Evolutionary conservation across 2,113 vertebrate genomes (phyloP).

Genomic region (Sitta europaea): DNA sequence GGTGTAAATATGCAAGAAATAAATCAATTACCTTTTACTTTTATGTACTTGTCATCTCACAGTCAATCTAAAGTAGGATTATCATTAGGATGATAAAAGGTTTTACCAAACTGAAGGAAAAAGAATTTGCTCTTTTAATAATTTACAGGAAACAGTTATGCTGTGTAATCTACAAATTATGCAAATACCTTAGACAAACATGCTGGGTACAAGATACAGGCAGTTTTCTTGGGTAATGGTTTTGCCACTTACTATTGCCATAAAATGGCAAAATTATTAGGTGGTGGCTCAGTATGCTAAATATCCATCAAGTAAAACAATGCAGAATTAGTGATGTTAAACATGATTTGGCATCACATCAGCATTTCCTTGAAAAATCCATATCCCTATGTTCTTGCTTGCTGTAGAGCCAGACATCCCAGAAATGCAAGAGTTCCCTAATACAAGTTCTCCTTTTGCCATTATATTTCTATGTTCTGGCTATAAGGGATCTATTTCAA

Average conservation of each 20-base stretch:
- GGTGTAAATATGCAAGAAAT: neutral
- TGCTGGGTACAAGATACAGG: neutral
- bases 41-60: neutral
- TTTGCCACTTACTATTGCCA: neutral
- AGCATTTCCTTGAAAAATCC: neutral
- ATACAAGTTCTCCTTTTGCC: neutral
- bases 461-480: neutral
- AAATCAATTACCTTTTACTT: neutral
- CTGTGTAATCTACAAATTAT: neutral
- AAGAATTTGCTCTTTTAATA: neutral
- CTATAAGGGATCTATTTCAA: neutral
- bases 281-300: neutral
- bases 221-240: neutral
- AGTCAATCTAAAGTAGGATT: neutral
- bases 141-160: neutral
- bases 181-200: neutral
- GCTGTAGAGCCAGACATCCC: neutral
- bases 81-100: neutral
- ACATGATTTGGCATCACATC: neutral
- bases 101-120: neutral
- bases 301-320: neutral
- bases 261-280: neutral
- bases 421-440: neutral
- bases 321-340: neutral
- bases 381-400: neutral